These are phyloP conservation scores for Clitarchus hookeri DNA, from an alignment of 2,888 invertebrate species.

Conservation along the genomic window DNA sequence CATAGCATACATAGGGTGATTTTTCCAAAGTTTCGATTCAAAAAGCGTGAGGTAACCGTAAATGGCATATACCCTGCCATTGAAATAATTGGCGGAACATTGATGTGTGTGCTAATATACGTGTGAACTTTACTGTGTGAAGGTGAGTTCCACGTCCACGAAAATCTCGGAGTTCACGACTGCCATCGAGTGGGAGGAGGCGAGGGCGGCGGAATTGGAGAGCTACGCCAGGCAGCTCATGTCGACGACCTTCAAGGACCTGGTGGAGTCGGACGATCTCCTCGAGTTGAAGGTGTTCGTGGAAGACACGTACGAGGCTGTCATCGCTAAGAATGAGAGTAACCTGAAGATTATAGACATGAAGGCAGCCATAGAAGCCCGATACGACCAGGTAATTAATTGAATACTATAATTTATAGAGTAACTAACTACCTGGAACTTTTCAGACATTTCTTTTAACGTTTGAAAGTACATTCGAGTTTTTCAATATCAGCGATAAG, in stretches of 20 bases:
- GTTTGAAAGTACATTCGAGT: too few species aligned
- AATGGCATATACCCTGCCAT: too few species aligned
- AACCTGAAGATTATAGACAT: constrained; percentile 60
- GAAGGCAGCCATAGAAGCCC: constrained; percentile 62
- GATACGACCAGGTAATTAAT: neutral
- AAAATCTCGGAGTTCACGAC: constrained; percentile 55
- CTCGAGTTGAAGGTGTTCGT: constrained; percentile 63
- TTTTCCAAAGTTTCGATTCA: too few species aligned
- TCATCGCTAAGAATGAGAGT: constrained; percentile 63
- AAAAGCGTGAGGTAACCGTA: too few species aligned
- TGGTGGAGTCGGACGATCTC: constrained; percentile 61
- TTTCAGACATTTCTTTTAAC: too few species aligned
- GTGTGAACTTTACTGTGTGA: neutral
- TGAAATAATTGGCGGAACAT: too few species aligned
- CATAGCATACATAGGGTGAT: too few species aligned
- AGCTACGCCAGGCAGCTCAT: constrained; percentile 58
- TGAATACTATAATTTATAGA: too few species aligned
- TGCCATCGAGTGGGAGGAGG: constrained; percentile 55
- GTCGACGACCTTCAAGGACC: constrained; percentile 61
- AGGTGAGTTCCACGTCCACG: constrained; percentile 50
- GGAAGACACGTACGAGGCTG: constrained; percentile 66
- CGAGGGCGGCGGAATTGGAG: constrained; percentile 57
- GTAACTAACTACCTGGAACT: too few species aligned
- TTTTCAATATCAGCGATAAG: too few species aligned
- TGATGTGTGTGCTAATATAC: too few species aligned